phyloP scores from a whole-genome alignment of 2,113 vertebrate species.

The Laterallus jamaicensis region DNA sequence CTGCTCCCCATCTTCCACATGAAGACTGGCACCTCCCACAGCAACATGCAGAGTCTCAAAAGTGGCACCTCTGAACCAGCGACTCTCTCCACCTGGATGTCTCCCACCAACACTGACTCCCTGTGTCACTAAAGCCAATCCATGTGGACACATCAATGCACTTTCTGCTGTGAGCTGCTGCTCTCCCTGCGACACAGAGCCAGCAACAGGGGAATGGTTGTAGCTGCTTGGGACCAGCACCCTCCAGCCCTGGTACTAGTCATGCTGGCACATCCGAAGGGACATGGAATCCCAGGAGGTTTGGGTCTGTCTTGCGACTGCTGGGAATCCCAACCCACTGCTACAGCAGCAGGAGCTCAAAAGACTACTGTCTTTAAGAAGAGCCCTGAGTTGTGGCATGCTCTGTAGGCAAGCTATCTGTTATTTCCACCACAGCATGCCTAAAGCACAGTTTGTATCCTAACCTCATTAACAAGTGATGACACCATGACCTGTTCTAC shows the following conservation, averaged over 20 bases:
- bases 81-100: neutral
- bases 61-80: neutral
- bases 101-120: neutral
- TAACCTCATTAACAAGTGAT: neutral
- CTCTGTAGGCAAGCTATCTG: neutral
- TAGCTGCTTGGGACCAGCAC: fast-evolving
- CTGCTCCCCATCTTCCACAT: neutral
- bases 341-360: slow-evolving; percentile 2
- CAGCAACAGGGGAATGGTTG: neutral
- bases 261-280: neutral
- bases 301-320: neutral
- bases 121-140: neutral
- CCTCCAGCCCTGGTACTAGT: neutral
- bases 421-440: neutral
- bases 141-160: fast-evolving
- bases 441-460: neutral
- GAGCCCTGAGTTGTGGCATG: neutral
- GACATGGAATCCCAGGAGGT: neutral
- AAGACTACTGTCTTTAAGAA: neutral
- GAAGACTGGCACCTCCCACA: neutral
- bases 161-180: neutral
- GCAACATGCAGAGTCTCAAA: fast-evolving
- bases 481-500: neutral
- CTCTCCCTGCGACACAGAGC: neutral
- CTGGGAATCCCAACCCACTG: neutral